Evolutionary conservation across 2,797 vertebrate genomes (phyloP).

Genomic region (Enteromius viviparus): DNA sequence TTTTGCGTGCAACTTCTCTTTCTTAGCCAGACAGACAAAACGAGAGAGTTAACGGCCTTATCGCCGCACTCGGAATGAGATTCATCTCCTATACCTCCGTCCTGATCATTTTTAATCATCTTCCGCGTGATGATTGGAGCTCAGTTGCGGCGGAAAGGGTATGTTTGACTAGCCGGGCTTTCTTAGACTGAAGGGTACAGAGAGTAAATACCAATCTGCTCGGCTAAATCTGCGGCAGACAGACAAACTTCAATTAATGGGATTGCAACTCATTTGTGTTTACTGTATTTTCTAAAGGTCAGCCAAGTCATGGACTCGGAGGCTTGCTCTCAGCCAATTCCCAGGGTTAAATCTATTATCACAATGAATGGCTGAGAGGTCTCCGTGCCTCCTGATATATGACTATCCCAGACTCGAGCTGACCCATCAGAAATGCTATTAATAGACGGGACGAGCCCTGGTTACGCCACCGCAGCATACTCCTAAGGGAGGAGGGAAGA

Average conservation of each 20-base stretch:
- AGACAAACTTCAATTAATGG: constrained; percentile 85
- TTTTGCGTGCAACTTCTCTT: not conserved
- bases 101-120: constrained; percentile 74
- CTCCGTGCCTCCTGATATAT: constrained; percentile 87
- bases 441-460: constrained; percentile 83
- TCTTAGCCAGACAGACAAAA: constrained; percentile 44
- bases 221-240: constrained; percentile 84
- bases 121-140: constrained; percentile 71
- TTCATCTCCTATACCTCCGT: constrained; percentile 66
- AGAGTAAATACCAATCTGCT: constrained; percentile 86
- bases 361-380: constrained; percentile 90
- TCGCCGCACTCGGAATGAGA: constrained; percentile 60
- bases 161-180: constrained; percentile 81
- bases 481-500: constrained; percentile 42
- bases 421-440: constrained; percentile 86
- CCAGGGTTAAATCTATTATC: constrained; percentile 96
- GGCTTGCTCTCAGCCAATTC: constrained; percentile 90
- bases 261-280: constrained; percentile 91
- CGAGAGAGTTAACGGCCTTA: constrained; percentile 56
- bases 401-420: constrained; percentile 86
- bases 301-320: constrained; percentile 87
- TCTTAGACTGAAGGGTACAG: constrained; percentile 83
- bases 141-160: constrained; percentile 75
- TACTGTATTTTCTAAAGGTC: constrained; percentile 92
- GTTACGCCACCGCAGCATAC: constrained; percentile 62